Evolutionary conservation across 2,113 vertebrate genomes (phyloP), one percentile per base, ranked within the genome.

Genomic region (Chrysochloris asiatica): DNA sequence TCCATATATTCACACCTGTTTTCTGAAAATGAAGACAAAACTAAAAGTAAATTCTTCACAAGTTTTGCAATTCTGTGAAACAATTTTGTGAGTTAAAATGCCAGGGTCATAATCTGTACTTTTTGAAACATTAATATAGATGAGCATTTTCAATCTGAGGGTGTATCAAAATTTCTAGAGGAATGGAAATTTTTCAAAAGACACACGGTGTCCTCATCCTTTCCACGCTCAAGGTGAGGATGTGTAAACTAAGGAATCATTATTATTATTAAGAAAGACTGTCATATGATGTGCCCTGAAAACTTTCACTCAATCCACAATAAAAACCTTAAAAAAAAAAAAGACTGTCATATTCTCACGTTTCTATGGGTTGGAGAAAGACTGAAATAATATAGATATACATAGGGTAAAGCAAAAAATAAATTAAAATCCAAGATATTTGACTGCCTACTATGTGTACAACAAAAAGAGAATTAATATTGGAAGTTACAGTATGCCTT

Each of bases 1-100:
- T 81, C 50, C 16, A 86, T 67, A 52, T 24, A 86, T 54, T 75
- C 76, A 67, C 1, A 86, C 21, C 17, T 80, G 41, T 36, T 61
- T 86, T 88, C n/a, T 93, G 28, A 94, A n/a, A 87, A 86, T 83
- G 38, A 8, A 91, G 33, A 75, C 17, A 95, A 88, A 91, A 63
- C 30, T 78, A 82, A 83, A 92, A 73, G 52, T 8, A 83, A 6
- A 83, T 19, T 50, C 33, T 63, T 61, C n/a, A 71, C 21, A 72
- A 92, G 48, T 11, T 59, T 92, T 38, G 93, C 16, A 92, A 87
- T 76, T 94, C 88, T 83, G 38, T 80, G 19, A 89, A 86, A 36
- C 88, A 71, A 78, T 94, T 80, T 0, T 83, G 8, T n/a, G 5
- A 88, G 79, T 1, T 69, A 90, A 83, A 88, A 94, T 72, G 26